phyloP scores from a whole-genome alignment of 2,888 invertebrate species.

The Erannis defoliaria region DNA sequence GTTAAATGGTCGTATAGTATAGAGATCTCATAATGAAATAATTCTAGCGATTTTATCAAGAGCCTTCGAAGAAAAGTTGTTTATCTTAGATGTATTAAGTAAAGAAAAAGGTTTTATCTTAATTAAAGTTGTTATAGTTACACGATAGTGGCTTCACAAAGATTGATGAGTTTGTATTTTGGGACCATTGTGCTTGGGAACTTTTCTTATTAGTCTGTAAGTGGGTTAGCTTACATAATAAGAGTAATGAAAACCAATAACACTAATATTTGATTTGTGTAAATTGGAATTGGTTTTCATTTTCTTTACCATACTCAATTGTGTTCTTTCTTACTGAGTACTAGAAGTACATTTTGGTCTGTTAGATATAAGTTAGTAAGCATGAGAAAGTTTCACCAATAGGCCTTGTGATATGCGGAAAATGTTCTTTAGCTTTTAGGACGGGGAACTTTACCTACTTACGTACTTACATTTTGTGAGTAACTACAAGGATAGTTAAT shows the following conservation, averaged over 20 bases:
- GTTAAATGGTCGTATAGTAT: constrained; percentile 53
- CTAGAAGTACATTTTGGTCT: no score
- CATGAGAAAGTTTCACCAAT: no score
- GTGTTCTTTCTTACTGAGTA: neutral
- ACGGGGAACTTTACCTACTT: no score
- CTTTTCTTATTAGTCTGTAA: constrained; percentile 21
- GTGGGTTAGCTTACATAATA: neutral
- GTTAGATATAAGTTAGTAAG: no score
- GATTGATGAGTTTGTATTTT: constrained; percentile 27
- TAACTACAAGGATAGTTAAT: no score
- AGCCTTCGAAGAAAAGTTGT: constrained; percentile 23
- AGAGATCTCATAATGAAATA: constrained; percentile 54
- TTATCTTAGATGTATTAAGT: constrained; percentile 27
- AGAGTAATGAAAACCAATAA: neutral
- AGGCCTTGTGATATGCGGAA: no score
- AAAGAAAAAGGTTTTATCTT: constrained; percentile 34
- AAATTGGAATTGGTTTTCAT: neutral
- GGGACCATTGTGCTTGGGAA: constrained; percentile 10
- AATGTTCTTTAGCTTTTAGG: no score
- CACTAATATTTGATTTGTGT: neutral
- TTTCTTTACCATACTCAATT: neutral
- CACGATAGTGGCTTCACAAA: constrained; percentile 23
- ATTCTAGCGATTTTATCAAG: constrained; percentile 35
- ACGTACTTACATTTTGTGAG: no score
- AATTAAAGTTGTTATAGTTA: constrained; percentile 28